Evolutionary conservation across 2,113 vertebrate species (phyloP), one percentile per base, ranked within the genome.

Genomic region (Ptychochromis oligacanthus): DNA sequence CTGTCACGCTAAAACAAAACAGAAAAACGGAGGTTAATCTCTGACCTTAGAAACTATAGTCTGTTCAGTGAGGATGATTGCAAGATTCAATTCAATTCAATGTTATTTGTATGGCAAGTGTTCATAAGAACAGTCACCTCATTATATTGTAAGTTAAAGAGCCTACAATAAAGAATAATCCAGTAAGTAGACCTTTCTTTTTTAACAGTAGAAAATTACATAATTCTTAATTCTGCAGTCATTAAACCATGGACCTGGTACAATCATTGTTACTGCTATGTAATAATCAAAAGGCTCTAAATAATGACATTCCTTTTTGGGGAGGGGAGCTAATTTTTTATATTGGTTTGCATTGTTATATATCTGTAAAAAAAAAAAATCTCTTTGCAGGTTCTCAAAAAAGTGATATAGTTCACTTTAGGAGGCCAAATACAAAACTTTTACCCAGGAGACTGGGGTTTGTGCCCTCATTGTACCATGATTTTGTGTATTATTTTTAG

Each of bases 1-100:
- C 49, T 20, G 10, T n/a, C 26, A 36, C n/a, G 13, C 58, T 83
- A 60, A 83, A 22, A 88, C 22, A 64, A 77, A 81, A 87, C 7
- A 79, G 4, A 86, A 20, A 24, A 7, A 38, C 40, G 3, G 4
- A 52, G 46, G 24, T 46, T 49, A 49, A 20, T 18, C 52, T 4
- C 56, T 61, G 46, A 67, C 5, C 24, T 38, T 62, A 0, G 26
- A 72, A 72, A 72, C 43, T 72, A 17, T 52, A 31, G 24, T 72
- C 24, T 72, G 65, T 31, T 52, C 46, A 72, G 10, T n/a, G 11
- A 72, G 0, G 17, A 54, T 0, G 4, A 72, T 17, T 72, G 67
- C 18, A 72, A 52, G 46, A 34, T 28, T 46, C 40, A 26, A 4
- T 43, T 6, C 1, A 52, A 7, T 36, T 46, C 14, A 1, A 64